Conservation (phyloP, 1,140 invertebrate genomes). For the Neotoxoptera formosana region DNA sequence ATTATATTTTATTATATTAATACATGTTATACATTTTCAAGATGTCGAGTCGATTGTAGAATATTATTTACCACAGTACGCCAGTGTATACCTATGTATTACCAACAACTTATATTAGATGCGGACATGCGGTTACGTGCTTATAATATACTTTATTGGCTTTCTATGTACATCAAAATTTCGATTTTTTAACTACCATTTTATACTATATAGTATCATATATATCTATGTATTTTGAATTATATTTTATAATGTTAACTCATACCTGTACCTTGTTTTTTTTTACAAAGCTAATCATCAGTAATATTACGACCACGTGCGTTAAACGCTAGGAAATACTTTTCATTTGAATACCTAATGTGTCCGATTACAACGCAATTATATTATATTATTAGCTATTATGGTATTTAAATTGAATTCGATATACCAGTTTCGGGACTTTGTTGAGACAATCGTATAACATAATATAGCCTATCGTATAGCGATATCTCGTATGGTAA, state of each 20-base stretch:
- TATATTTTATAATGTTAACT: background rate
- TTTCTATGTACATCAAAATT: background rate
- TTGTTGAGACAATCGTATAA: background rate
- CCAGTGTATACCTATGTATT: background rate
- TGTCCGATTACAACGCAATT: background rate
- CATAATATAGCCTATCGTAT: too few relatives aligned
- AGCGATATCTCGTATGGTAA: background rate
- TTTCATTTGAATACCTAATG: background rate
- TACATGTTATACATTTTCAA: background rate
- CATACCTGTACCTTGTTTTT: background rate
- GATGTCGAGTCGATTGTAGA: background rate
- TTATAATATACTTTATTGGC: background rate
- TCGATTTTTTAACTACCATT: background rate
- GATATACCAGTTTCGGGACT: slow-evolving; percentile 7
- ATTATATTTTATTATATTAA: background rate
- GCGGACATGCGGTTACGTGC: too few relatives aligned
- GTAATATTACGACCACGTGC: background rate
- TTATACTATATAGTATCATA: background rate
- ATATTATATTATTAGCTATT: background rate
- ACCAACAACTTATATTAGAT: background rate
- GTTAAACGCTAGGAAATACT: background rate
- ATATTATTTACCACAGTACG: too few relatives aligned
- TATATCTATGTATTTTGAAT: background rate
- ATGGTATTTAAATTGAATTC: slow-evolving; percentile 16
- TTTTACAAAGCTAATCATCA: background rate